Conservation (phyloP, 2,888 invertebrate species). For the Lithophane leautieri region DNA sequence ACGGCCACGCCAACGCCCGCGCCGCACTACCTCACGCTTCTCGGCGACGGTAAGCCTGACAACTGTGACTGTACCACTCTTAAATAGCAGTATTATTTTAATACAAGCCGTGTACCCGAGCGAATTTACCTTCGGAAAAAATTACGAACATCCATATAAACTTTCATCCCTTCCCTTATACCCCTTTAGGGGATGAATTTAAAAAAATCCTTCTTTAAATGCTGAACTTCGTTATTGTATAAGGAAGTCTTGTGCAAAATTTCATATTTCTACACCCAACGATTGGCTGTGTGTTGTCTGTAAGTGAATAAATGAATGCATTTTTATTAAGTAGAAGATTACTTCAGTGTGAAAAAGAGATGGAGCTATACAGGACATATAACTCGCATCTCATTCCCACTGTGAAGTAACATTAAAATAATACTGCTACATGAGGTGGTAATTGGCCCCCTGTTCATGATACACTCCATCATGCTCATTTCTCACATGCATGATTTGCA, state of each 20-base stretch:
- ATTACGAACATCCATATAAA: not conserved
- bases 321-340: not conserved
- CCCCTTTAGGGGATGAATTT: not conserved
- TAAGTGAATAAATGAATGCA: not conserved
- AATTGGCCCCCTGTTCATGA: not conserved
- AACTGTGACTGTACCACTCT: not conserved
- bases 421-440: not conserved
- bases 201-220: not conserved
- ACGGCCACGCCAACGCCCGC: conserved; percentile 79
- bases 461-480: not conserved
- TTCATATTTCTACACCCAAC: not conserved
- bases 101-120: not conserved
- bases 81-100: not conserved
- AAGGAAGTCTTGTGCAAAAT: not conserved
- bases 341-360: not conserved
- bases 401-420: conserved; percentile 2
- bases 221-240: not conserved
- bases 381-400: not conserved
- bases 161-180: not conserved
- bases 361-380: not conserved
- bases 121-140: not conserved
- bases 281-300: not conserved
- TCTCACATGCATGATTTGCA: conserved; percentile 28
- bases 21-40: conserved; percentile 85
- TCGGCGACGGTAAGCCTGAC: conserved; percentile 81